Evolutionary conservation across 2,888 invertebrate species (phyloP), one percentile per base, ranked within the genome.

Genomic region (Bruchidius siliquastri): DNA sequence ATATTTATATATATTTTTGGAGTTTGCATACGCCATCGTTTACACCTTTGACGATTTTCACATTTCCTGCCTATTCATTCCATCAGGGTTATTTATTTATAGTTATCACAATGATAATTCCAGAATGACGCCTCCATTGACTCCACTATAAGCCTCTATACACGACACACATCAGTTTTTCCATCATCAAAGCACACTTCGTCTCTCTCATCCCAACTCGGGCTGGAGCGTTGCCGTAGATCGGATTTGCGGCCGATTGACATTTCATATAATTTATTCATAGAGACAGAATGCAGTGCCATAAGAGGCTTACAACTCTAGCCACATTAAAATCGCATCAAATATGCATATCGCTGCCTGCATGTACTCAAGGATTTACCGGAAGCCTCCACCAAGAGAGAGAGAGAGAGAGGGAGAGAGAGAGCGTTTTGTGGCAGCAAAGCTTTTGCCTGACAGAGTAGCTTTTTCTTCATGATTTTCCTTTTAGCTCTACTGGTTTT

Each of bases 181-280:
- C 49, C 49, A 49, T 49, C 49, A 49, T 49, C 49, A 69, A 26
- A 69, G 69, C 18, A 69, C 22, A 18, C 4, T 21, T 20, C 21
- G 68, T 72, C 72, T 69, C 20, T 69, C 49, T 22, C 69, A 22
- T 72, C 72, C 74, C 73, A 13, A 13, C 49, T 49, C 49, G 49
- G 49, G 49, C 18, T 49, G 49, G 18, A 82, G 79, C 79, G 83
- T 82, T 83, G 84, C 84, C 84, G 49, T 49, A 84, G 84, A 84
- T 84, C 84, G 85, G 85, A 83, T 85, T 85, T 84, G 77, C 80
- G 76, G 79, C 79, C 81, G 90, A 91, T 91, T 90, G 91, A 90
- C 90, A 90, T 90, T 90, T 91, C 90, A 91, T 91, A 90, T 91
- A 89, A 91, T 91, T 90, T 91, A 91, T 91, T 90, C 90, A 91